Conservation (phyloP, 2,888 invertebrate genomes). For the Pyrocoelia pectoralis region DNA sequence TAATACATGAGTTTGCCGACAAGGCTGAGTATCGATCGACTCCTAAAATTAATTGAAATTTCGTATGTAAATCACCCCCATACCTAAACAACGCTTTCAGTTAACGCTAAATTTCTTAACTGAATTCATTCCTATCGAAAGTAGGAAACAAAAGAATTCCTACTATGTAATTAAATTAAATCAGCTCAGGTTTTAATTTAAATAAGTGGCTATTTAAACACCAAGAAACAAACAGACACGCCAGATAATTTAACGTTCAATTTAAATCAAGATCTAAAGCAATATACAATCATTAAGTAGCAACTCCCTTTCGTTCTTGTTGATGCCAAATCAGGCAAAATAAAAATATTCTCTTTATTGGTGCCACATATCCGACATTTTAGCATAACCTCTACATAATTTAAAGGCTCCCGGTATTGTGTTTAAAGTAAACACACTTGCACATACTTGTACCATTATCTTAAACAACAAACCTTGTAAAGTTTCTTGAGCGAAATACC, state of each 20-base stretch:
- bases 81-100: conserved; percentile 23
- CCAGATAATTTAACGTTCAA: conserved; percentile 50
- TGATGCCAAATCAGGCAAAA: conserved; percentile 48
- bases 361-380: conserved; percentile 45
- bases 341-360: conserved; percentile 48
- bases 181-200: conserved; percentile 40
- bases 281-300: conserved; percentile 54
- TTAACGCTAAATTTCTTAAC: conserved; percentile 26
- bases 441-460: conserved; percentile 32
- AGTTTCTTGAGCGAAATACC: background rate
- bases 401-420: conserved; percentile 50
- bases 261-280: conserved; percentile 51
- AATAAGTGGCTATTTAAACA: conserved; percentile 42
- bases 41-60: conserved; percentile 43
- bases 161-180: conserved; percentile 35
- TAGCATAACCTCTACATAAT: conserved; percentile 50
- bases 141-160: conserved; percentile 30
- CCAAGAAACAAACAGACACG: conserved; percentile 45
- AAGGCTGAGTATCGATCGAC: conserved; percentile 32
- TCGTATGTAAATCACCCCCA: conserved; percentile 39
- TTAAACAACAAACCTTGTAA: conserved; percentile 23
- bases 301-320: conserved; percentile 47
- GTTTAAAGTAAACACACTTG: conserved; percentile 34
- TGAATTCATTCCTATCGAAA: conserved; percentile 14
- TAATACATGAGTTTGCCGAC: conserved; percentile 36